Percentiles rank a stretch among this genome's conserved stretches.
Conservation (phyloP, 2,888 invertebrate genomes). For the Drosophila mimica region DNA sequence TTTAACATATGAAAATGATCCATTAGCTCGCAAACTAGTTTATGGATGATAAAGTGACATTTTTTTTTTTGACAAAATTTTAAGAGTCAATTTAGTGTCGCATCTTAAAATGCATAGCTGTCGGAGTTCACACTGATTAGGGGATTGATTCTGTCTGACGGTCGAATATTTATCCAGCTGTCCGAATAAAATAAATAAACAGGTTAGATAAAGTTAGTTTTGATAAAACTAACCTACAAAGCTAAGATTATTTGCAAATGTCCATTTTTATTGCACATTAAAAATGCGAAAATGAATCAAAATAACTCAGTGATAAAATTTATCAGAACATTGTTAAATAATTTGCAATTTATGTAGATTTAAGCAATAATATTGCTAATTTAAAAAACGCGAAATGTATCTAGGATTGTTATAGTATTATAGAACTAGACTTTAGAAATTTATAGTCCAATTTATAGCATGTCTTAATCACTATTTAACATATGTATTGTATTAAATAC, state of each 20-base stretch:
- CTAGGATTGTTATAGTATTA: background rate
- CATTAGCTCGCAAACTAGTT: conserved; percentile 44
- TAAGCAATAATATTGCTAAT: background rate
- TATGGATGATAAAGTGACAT: conserved; percentile 40
- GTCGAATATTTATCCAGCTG: conserved; percentile 10
- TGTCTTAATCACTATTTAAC: background rate
- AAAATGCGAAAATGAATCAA: background rate
- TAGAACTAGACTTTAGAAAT: too few species aligned
- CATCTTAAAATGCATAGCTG: conserved; percentile 34
- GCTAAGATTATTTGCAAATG: background rate
- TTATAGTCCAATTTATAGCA: background rate
- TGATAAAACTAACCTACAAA: background rate
- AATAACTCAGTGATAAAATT: background rate
- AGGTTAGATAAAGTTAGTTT: background rate
- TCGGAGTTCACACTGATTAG: conserved; percentile 37
- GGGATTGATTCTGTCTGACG: conserved; percentile 14
- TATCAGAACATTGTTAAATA: background rate
- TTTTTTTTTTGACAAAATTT: conserved; percentile 19
- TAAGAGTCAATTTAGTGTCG: conserved; percentile 39
- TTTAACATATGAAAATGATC: conserved; percentile 33
- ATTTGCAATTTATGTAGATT: background rate
- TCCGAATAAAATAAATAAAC: background rate
- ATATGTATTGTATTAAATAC: background rate
- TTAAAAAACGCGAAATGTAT: background rate
- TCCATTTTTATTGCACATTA: background rate